A percentile compares a stretch with the other conserved stretches of the same genome.
Evolutionary conservation across 2,113 vertebrate species (phyloP).

Genomic region (Barbus barbus): DNA sequence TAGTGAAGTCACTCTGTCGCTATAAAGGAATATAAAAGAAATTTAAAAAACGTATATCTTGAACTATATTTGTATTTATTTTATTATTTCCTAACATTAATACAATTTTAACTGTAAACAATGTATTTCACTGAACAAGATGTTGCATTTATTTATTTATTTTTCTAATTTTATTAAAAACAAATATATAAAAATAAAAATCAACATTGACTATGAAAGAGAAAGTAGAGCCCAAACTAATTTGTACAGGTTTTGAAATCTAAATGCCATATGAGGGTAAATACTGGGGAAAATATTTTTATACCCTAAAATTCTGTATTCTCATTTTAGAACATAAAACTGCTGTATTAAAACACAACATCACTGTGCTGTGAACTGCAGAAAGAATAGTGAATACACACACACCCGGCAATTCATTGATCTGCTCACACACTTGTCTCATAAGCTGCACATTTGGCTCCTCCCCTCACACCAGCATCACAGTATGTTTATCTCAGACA

Average conservation of each 20-base stretch:
- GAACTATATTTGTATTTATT: background rate
- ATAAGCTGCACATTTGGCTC: slow-evolving; percentile 20
- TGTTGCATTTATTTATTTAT: background rate
- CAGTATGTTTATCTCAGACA: background rate
- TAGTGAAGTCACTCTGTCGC: background rate
- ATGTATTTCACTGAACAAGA: background rate
- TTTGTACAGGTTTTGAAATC: background rate
- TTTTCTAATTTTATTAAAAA: background rate
- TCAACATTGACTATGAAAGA: background rate
- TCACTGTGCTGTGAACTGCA: background rate
- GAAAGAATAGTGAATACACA: slow-evolving; percentile 6
- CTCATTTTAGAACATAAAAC: background rate
- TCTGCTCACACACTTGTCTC: slow-evolving; percentile 2
- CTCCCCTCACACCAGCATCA: slow-evolving; percentile 25
- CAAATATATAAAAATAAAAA: background rate
- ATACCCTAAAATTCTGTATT: background rate
- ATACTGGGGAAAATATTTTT: no score
- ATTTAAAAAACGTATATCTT: background rate
- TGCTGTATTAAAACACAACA: background rate
- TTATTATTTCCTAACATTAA: background rate
- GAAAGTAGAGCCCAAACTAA: background rate
- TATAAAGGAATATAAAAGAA: background rate
- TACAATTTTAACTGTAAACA: background rate
- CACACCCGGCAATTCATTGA: background rate
- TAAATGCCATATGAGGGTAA: background rate